Conservation (phyloP, 2,888 invertebrate species). For the Tolmerus cingulatus region DNA sequence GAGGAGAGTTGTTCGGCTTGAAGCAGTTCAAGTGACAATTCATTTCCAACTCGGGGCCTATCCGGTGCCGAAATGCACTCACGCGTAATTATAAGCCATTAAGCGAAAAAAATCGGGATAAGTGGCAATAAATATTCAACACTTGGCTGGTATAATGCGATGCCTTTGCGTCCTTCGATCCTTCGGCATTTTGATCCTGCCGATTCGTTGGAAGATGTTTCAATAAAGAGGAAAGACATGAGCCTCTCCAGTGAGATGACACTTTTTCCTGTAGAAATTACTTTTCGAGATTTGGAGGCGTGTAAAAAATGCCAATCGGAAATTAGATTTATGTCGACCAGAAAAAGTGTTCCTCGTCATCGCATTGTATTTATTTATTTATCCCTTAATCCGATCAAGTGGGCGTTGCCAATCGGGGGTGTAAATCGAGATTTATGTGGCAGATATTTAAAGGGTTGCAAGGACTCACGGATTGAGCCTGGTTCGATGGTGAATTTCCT, state of each 20-base stretch:
- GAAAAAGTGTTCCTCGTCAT: background rate
- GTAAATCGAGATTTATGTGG: background rate
- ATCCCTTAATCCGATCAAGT: background rate
- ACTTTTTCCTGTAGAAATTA: background rate
- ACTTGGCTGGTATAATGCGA: background rate
- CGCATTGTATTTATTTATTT: background rate
- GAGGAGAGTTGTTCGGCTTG: background rate
- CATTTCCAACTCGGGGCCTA: background rate
- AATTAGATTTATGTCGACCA: conserved; percentile 45
- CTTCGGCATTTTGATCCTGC: background rate
- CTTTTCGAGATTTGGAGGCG: background rate
- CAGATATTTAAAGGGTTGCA: background rate
- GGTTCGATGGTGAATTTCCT: background rate
- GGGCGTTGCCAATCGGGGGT: background rate
- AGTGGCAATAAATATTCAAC: background rate
- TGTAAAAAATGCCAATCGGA: conserved; percentile 43
- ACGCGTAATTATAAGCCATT: conserved; percentile 27
- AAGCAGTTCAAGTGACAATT: conserved; percentile 17
- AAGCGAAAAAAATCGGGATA: background rate
- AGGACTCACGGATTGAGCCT: background rate
- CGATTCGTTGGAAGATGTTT: background rate
- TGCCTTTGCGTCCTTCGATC: background rate
- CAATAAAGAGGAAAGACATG: background rate
- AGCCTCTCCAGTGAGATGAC: background rate
- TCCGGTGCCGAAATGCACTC: conserved; percentile 14